Evolutionary conservation across 1,140 invertebrate genomes (phyloP), one percentile per base, ranked within the genome.

Genomic region (Ceratina japonica): DNA sequence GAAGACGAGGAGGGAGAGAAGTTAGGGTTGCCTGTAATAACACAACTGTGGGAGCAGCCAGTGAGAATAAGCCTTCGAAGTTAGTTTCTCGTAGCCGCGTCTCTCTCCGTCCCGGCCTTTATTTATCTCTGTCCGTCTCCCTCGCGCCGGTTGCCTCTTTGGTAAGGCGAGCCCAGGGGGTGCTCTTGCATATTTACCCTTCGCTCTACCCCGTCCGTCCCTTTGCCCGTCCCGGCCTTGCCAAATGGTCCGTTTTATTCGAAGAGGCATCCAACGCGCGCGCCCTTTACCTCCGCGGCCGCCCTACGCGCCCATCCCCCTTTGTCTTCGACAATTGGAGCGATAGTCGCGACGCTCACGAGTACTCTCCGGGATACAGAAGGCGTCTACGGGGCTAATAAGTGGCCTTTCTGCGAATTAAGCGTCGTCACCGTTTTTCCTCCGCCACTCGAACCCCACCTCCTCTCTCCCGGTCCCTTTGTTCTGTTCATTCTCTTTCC

Each of bases 241-340:
- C 66, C 79, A 85, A 85, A 85, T 85, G 82, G 79, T 79, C 75
- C 84, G 83, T 85, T 85, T 85, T 78, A 85, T 85, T 85, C 84
- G 66, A 51, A 59, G 62, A 75, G 37, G 65, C 62, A 79, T 84
- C 66, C 63, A 16, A 24, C 22, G 10, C 31, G 71, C 66, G 66
- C 66, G 74, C 69, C 71, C 71, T 84, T 84, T 80, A 81, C 82
- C 59, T 73, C 76, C 56, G 15, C 64, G 59, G 63, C 56, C 52
- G 69, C 68, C 65, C 66, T 31, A 81, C 44, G 54, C 71, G 44
- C 68, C 37, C 37, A 44, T 44, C 37, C 37, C 75, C 52, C 70
- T 84, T 85, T 85, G 71, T 85, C 79, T 85, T 54, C 22, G 59
- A 66, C 83, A 85, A 85, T 81, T 81, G 79, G 16, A 59, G 56